A percentile compares a stretch with the other conserved stretches of the same genome.
These are phyloP conservation scores for Octomys mimax DNA, from an alignment of 2,797 vertebrate species.

Conservation along the genomic window DNA sequence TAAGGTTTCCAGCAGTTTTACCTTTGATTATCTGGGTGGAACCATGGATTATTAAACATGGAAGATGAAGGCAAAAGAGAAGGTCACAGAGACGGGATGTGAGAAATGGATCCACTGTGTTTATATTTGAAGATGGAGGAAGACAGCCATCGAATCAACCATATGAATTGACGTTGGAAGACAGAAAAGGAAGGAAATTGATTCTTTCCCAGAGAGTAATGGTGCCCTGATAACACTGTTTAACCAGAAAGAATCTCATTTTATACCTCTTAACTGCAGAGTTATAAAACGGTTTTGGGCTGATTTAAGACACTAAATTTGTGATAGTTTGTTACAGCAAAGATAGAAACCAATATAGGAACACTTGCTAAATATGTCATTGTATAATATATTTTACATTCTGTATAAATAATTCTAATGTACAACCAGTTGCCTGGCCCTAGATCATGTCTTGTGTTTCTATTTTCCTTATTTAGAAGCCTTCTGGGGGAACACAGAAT, in stretches of 20 bases:
- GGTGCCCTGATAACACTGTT: background rate
- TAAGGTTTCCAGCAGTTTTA: background rate
- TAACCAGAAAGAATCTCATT: background rate
- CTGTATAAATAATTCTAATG: background rate
- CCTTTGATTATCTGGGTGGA: background rate
- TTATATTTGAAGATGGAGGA: background rate
- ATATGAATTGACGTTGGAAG: too few species aligned
- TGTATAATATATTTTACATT: background rate
- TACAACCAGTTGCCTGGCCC: background rate
- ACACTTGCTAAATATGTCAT: background rate
- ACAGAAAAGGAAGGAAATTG: background rate
- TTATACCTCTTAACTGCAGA: background rate
- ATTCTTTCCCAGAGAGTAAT: background rate
- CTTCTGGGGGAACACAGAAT: background rate
- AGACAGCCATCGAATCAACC: background rate
- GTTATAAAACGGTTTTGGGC: background rate
- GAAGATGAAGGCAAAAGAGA: background rate
- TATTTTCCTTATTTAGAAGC: background rate
- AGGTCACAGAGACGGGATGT: background rate
- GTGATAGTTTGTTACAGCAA: background rate
- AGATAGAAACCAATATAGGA: background rate
- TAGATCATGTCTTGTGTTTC: background rate
- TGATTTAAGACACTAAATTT: background rate
- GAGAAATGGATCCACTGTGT: background rate
- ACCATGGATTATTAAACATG: background rate